Percentiles rank a stretch among this genome's conserved stretches.
Evolutionary conservation across 1,140 invertebrate species (phyloP).

Genomic region (Heliconius congener): DNA sequence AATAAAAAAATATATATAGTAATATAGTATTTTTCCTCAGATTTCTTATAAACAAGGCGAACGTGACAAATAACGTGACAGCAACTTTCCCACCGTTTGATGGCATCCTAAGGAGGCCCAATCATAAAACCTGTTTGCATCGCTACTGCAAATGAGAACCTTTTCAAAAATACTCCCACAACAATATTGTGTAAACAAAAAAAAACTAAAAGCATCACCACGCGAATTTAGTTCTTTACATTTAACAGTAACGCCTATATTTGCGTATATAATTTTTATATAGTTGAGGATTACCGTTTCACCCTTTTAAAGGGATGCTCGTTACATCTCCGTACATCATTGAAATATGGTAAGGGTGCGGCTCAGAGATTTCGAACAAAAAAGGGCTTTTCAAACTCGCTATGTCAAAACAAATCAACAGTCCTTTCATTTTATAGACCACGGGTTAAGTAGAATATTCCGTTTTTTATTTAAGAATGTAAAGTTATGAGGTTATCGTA

Average conservation of each 20-base stretch:
- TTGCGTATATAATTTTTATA: slow-evolving; percentile 25
- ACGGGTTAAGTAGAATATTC: not conserved
- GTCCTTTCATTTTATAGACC: slow-evolving; percentile 35
- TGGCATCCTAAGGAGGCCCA: slow-evolving; percentile 44
- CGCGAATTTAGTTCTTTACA: slow-evolving; percentile 36
- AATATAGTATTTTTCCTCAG: not conserved
- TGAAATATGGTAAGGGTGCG: slow-evolving; percentile 59
- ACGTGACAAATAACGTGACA: slow-evolving; percentile 36
- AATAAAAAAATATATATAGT: not conserved
- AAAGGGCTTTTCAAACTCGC: slow-evolving; percentile 53
- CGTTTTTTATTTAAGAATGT: not conserved
- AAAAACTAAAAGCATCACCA: slow-evolving; percentile 25
- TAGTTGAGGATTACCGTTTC: slow-evolving; percentile 35
- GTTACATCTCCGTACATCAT: slow-evolving; percentile 57
- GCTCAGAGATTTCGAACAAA: slow-evolving; percentile 56
- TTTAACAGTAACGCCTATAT: slow-evolving; percentile 23
- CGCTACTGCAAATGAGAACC: slow-evolving; percentile 49
- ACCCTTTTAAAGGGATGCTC: slow-evolving; percentile 53
- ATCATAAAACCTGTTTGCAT: slow-evolving; percentile 44
- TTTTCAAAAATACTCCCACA: slow-evolving; percentile 43
- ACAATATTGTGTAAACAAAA: slow-evolving; percentile 19
- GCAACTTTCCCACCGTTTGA: slow-evolving; percentile 21
- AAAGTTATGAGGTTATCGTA: not conserved
- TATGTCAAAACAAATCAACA: slow-evolving; percentile 54
- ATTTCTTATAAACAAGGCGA: not conserved